Conservation (phyloP, 2,113 vertebrate species). For the Ciconia boyciana region DNA sequence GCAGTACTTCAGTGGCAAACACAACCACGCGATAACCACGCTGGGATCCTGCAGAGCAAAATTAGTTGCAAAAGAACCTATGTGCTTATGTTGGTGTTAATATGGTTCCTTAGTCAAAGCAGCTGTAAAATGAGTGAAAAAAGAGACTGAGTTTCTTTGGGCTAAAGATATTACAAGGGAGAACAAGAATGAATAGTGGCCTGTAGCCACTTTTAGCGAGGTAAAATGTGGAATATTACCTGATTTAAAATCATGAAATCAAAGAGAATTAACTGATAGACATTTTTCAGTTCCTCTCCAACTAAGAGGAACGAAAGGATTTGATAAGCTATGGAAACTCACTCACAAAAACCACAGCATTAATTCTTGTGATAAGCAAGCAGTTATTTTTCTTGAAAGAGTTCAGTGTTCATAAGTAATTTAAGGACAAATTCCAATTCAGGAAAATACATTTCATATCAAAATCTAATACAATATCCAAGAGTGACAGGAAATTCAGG, state of each 20-base stretch:
- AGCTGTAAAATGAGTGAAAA: not conserved
- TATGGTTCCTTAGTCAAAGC: not conserved
- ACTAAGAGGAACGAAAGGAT: slow-evolving; percentile 60
- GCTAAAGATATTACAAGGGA: slow-evolving; percentile 5
- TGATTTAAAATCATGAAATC: slow-evolving; percentile 46
- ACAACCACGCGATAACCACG: accelerated
- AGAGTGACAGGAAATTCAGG: slow-evolving; percentile 59
- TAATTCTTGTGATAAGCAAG: slow-evolving; percentile 70
- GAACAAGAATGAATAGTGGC: slow-evolving; percentile 55
- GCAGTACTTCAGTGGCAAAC: slow-evolving; percentile 40
- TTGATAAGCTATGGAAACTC: slow-evolving; percentile 65
- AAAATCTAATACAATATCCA: slow-evolving; percentile 54
- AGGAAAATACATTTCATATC: slow-evolving; percentile 65
- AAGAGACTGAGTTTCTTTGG: not conserved
- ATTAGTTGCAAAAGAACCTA: not conserved
- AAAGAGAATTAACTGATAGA: slow-evolving; percentile 49
- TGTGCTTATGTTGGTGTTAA: not conserved
- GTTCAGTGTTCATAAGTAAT: slow-evolving; percentile 64
- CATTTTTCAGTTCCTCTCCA: slow-evolving; percentile 45
- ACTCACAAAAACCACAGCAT: slow-evolving; percentile 57
- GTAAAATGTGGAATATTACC: slow-evolving; percentile 34
- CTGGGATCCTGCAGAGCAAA: not conserved
- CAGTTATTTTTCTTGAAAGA: slow-evolving; percentile 60
- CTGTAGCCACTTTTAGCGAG: slow-evolving; percentile 36
- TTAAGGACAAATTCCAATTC: slow-evolving; percentile 71